Base-by-base conservation (phyloP, 2,888 invertebrate genomes). In the Orchesella flavescens region DNA sequence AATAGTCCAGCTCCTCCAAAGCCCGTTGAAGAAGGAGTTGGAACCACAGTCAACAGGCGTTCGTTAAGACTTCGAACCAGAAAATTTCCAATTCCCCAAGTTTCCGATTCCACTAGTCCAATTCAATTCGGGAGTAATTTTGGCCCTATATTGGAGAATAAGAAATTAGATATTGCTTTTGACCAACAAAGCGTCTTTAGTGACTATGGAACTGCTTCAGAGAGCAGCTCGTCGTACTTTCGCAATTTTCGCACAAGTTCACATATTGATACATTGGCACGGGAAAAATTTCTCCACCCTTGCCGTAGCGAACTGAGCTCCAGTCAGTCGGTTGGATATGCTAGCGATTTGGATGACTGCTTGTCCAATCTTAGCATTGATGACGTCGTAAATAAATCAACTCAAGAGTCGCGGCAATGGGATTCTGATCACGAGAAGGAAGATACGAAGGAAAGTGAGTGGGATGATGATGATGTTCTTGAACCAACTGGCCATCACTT, bases 151-250 rank as follows among this genome's bases (percentile, higher is more conserved):
- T 66, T 66, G 46, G 2, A 43, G 12, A 43, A n/a, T 17, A 43
- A 66, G n/a, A 44, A 43, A 4, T 1, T 24, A n/a, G 34, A 63
- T 9, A 12, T 63, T 12, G 7, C 13, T 12, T 61, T 24, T 24
- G 13, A 24, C 24, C 24, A 4, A 24, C 1, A 7, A 7, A 61
- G 57, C 17, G 44, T 49, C 44, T 21, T 4, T 19, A 85, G 87
- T 73, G 88, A 87, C 57, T 88, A 88, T 84, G 88, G 88, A 13
- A 88, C 88, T 34, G 84, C 86, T 1, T 88, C 88, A 7, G 88
- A 87, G 69, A 75, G 46, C 0, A 75, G 46, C 0, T 85, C 68
- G 0, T 24, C 75, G 4, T 75, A 69, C n/a, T 21, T 69, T 17
- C 46, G 23, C n/a, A n/a, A n/a, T n/a, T n/a, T n/a, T n/a, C n/a